Evolutionary conservation across 2,888 invertebrate genomes (phyloP).

Genomic region (Amphipyra berbera): DNA sequence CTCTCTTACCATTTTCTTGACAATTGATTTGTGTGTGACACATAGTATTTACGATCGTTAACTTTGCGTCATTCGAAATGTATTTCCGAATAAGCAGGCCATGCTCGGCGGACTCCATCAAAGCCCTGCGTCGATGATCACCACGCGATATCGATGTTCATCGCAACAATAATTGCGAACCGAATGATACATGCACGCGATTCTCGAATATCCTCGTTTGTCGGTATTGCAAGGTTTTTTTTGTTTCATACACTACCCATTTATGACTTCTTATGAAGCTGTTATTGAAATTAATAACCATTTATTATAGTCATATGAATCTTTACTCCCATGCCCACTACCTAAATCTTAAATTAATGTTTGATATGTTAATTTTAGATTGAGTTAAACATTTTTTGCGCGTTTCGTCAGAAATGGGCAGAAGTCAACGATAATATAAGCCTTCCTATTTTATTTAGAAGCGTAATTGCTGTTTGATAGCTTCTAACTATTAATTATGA

Average conservation of each 20-base stretch:
- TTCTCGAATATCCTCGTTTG: slow-evolving; percentile 70
- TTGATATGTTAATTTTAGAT: slow-evolving; percentile 15
- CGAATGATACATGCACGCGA: slow-evolving; percentile 87
- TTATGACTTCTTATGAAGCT: slow-evolving; percentile 73
- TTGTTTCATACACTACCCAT: slow-evolving; percentile 64
- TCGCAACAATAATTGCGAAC: slow-evolving; percentile 81
- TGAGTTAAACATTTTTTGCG: slow-evolving; percentile 4
- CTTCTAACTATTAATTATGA: background rate
- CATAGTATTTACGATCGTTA: slow-evolving; percentile 28
- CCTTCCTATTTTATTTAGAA: background rate
- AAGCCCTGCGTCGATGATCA: slow-evolving; percentile 69
- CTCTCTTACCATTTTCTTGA: slow-evolving; percentile 20
- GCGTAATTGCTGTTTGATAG: slow-evolving; percentile 1
- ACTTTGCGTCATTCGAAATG: slow-evolving; percentile 37
- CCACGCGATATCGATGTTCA: slow-evolving; percentile 86
- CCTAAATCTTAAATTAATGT: slow-evolving; percentile 5
- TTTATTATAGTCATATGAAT: slow-evolving; percentile 35
- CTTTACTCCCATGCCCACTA: slow-evolving; percentile 7
- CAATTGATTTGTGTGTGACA: slow-evolving; percentile 37
- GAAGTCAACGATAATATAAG: background rate
- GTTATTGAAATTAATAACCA: slow-evolving; percentile 71
- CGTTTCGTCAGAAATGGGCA: slow-evolving; percentile 10
- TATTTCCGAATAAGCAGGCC: slow-evolving; percentile 63
- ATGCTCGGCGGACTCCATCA: slow-evolving; percentile 63
- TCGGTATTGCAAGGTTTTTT: slow-evolving; percentile 67